phyloP scores from a whole-genome alignment of 2,888 invertebrate species.

The Temnothorax ravouxi region DNA sequence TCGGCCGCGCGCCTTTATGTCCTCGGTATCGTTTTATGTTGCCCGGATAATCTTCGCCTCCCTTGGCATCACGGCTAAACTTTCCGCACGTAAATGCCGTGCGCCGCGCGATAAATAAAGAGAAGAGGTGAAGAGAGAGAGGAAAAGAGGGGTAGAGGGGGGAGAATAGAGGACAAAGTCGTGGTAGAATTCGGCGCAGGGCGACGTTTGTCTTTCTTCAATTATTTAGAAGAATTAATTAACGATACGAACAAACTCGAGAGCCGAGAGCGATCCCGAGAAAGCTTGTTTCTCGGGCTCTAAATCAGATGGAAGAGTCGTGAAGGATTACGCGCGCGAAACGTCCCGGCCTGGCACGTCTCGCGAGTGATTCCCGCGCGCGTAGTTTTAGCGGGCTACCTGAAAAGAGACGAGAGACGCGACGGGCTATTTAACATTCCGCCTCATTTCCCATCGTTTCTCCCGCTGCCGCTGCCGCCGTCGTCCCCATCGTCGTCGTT shows the following conservation, averaged over 20 bases:
- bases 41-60: slow-evolving; percentile 73
- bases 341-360: background rate
- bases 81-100: slow-evolving; percentile 76
- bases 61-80: slow-evolving; percentile 72
- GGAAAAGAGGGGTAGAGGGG: background rate
- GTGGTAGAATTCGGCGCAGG: too few species aligned
- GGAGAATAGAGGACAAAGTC: too few species aligned
- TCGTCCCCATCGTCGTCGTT: slow-evolving; percentile 62
- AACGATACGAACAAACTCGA: background rate
- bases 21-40: slow-evolving; percentile 75
- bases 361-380: slow-evolving; percentile 57
- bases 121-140: too few species aligned
- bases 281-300: background rate
- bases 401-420: slow-evolving; percentile 67
- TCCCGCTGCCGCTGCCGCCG: slow-evolving; percentile 54
- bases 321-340: slow-evolving; percentile 39
- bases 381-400: slow-evolving; percentile 64
- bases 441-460: slow-evolving; percentile 79
- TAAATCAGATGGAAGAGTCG: background rate
- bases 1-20: slow-evolving; percentile 74
- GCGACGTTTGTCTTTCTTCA: too few species aligned
- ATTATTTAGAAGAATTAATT: background rate
- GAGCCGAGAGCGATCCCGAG: background rate
- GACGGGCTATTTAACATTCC: slow-evolving; percentile 81
- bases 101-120: slow-evolving; percentile 73